Evolutionary conservation across 2,797 vertebrate genomes (phyloP).

Genomic region (Sebastes nivosus): DNA sequence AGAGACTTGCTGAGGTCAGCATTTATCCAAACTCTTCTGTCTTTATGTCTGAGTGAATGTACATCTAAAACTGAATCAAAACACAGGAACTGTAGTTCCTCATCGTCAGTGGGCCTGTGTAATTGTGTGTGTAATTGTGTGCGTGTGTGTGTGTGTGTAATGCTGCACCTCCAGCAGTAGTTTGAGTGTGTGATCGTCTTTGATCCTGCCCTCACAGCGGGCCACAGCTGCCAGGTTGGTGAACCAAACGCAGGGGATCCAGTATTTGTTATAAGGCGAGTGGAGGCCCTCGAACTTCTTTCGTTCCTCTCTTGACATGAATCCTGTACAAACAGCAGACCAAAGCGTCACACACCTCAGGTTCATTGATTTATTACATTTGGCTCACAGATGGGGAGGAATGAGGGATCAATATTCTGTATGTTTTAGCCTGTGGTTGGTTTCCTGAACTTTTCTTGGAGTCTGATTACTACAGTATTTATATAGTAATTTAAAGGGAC

Average conservation of each 20-base stretch:
- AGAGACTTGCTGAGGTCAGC: not conserved
- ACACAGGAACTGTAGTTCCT: not conserved
- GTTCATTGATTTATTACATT: not conserved
- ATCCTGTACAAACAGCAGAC: conserved; percentile 79
- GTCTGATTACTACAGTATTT: too few species aligned
- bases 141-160: not conserved
- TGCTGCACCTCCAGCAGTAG: conserved; percentile 89
- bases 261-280: conserved; percentile 94
- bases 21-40: not conserved
- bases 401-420: not conserved
- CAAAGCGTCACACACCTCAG: not conserved
- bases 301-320: conserved; percentile 92
- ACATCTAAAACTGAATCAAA: not conserved
- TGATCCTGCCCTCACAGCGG: conserved; percentile 88
- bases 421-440: not conserved
- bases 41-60: not conserved
- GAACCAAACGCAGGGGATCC: conserved; percentile 96
- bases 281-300: conserved; percentile 92
- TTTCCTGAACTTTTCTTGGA: not conserved
- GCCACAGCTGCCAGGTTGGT: conserved; percentile 89
- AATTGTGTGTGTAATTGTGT: not conserved
- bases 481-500: too few species aligned
- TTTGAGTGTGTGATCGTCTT: conserved; percentile 90
- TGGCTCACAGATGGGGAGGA: not conserved
- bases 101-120: not conserved